phyloP scores from a whole-genome alignment of 2,797 vertebrate species.

The Acropternis orthonyx region DNA sequence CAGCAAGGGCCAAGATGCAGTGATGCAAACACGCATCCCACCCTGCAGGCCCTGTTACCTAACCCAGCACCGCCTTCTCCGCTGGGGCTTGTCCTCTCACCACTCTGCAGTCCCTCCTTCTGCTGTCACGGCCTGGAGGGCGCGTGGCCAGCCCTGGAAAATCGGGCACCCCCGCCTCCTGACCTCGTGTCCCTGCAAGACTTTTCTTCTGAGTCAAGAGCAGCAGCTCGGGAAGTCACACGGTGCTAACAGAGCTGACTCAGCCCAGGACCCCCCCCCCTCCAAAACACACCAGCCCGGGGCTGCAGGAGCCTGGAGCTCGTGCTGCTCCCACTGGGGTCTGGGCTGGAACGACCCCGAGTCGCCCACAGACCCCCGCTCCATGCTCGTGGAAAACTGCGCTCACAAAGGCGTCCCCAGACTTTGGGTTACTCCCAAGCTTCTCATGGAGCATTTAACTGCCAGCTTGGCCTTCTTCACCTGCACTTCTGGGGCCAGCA shows the following conservation, averaged over 20 bases:
- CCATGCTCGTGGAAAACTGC: fast-evolving
- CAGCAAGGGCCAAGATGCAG: neutral
- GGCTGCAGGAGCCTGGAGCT: neutral
- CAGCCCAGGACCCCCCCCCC: neutral
- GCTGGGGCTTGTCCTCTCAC: too few relatives aligned
- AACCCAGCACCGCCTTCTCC: neutral
- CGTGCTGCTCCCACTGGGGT: neutral
- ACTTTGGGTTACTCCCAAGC: neutral
- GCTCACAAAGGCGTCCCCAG: neutral
- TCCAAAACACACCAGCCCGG: neutral
- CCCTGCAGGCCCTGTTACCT: neutral
- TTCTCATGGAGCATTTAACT: neutral
- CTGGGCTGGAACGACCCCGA: neutral
- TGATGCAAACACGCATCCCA: slow-evolving; percentile 15
- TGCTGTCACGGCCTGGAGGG: neutral
- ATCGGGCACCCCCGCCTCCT: neutral
- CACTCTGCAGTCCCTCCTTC: neutral
- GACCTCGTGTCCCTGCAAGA: neutral
- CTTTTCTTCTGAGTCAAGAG: neutral
- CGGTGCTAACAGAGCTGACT: neutral
- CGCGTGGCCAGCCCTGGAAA: neutral
- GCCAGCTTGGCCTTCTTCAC: neutral
- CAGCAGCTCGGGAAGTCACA: neutral
- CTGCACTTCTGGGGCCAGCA: neutral
- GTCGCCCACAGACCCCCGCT: neutral